Evolutionary conservation across 2,888 invertebrate genomes (phyloP), one percentile per base, ranked within the genome.

Genomic region (Epicampocera succincta): DNA sequence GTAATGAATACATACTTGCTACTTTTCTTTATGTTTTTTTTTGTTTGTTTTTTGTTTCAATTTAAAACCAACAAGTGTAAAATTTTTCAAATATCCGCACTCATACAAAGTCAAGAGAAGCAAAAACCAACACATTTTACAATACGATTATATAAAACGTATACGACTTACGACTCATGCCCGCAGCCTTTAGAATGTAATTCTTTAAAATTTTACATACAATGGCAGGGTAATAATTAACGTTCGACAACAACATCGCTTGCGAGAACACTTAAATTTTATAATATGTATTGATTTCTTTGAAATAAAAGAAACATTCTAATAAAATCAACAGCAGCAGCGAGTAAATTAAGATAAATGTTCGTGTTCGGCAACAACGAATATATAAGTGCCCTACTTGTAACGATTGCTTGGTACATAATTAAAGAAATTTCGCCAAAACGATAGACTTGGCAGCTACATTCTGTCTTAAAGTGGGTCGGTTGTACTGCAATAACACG

Each of bases 241-340:
- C 33, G 44, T 61, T 52, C n/a, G 50, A 38, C n/a, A 25, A 19
- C 48, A 50, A 15, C 60, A 52, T 50, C 42, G 33, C 46, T 29
- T 33, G 48, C 19, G 40, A n/a, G n/a, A 72, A 40, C 50, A 48
- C 13, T 50, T 54, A 50, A 52, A 61, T 52, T 61, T 54, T 58
- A 66, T 65, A 66, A 66, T 40, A 50, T 58, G 17, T 74, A 74
- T 74, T 56, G 66, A 74, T 66, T 74, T 74, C 58, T 74, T 74
- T 58, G 2, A 38, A 40, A 72, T 33, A 25, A n/a, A 38, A 56
- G 38, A 65, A 74, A 50, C 33, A 66, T 29, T 33, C 2, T 19
- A 65, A 38, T 50, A 29, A 40, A 54, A 29, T 19, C 15, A 44
- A 61, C 11, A 1, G 1, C 61, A 19, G 2, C 44, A 44, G 13